Base-by-base conservation (phyloP, 2,113 vertebrate species). In the Meriones unguiculatus region DNA sequence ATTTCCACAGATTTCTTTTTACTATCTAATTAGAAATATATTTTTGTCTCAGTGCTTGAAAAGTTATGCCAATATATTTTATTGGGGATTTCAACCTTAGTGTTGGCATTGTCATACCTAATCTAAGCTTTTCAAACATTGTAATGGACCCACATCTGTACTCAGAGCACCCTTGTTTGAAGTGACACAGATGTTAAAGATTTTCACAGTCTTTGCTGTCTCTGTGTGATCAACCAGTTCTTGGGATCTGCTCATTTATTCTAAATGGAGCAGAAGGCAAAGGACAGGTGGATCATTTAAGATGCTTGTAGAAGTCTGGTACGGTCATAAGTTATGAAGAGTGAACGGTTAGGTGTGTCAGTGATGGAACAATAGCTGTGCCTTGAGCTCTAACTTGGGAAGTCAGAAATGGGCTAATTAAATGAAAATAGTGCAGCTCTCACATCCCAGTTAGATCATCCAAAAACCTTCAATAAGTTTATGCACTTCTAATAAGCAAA, bases 401-500 rank as follows among this genome's bases (percentile, higher is more conserved):
- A 97, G 77, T 91, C 91, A 93, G 87, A 80, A 84, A 93, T 85
- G 86, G 95, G 97, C 94, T 78, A 96, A 97, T 96, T 98, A 95
- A 97, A 95, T 9, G 11, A 32, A 5, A 97, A 96, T 85, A 77
- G 94, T 87, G 50, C 64, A 18, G 95, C 75, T 95, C 96, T 97
- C 97, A 95, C 35, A 76, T 70, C 97, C 96, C 93, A 91, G 73
- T 98, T 98, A 97, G 97, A 98, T 97, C 97, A 98, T 97, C 64
- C 97, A 86, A 98, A 98, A 98, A 97, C 98, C 97, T 98, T 94
- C 97, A 98, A 67, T 89, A 98, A 98, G 97, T 98, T 98, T 98
- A 98, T 98, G 98, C 97, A 96, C 97, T 98, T 98, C 98, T 98
- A 98, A 98, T 98, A 98, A 98, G 98, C 98, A 98, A 98, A 97